Evolutionary conservation across 2,888 invertebrate species (phyloP).

Genomic region (Callosobruchus maculatus): DNA sequence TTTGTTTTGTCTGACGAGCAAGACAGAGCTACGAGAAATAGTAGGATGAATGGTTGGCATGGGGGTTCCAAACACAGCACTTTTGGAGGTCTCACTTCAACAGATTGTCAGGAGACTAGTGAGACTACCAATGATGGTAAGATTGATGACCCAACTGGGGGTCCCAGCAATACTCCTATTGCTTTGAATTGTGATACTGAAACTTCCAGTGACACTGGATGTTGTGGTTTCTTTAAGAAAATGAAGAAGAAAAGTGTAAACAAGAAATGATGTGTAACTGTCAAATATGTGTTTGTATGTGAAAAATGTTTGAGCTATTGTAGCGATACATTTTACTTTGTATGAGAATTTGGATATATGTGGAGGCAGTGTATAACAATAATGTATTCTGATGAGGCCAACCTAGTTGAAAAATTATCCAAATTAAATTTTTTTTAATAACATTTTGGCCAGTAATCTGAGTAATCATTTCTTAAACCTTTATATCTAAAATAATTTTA

Average conservation of each 20-base stretch:
- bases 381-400: too few species aligned
- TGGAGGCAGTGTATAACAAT: neutral
- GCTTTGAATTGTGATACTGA: slow-evolving; percentile 90
- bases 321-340: neutral
- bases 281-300: too few species aligned
- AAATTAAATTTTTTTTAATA: too few species aligned
- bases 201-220: slow-evolving; percentile 92
- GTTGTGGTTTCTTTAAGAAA: slow-evolving; percentile 98
- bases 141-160: slow-evolving; percentile 92
- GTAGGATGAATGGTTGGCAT: slow-evolving; percentile 77
- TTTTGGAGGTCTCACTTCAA: slow-evolving; percentile 86
- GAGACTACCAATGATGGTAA: slow-evolving; percentile 96
- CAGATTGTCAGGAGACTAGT: slow-evolving; percentile 96
- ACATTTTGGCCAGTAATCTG: too few species aligned
- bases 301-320: too few species aligned
- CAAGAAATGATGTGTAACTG: neutral
- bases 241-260: slow-evolving; percentile 61
- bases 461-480: too few species aligned
- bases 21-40: slow-evolving; percentile 37
- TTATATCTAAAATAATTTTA: too few species aligned
- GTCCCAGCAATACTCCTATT: slow-evolving; percentile 96
- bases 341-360: neutral
- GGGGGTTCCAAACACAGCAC: slow-evolving; percentile 80
- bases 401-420: too few species aligned
- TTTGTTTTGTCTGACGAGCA: slow-evolving; percentile 79